Base-by-base conservation (phyloP, 1,140 invertebrate species). In the Muscidifurax raptorellus region DNA sequence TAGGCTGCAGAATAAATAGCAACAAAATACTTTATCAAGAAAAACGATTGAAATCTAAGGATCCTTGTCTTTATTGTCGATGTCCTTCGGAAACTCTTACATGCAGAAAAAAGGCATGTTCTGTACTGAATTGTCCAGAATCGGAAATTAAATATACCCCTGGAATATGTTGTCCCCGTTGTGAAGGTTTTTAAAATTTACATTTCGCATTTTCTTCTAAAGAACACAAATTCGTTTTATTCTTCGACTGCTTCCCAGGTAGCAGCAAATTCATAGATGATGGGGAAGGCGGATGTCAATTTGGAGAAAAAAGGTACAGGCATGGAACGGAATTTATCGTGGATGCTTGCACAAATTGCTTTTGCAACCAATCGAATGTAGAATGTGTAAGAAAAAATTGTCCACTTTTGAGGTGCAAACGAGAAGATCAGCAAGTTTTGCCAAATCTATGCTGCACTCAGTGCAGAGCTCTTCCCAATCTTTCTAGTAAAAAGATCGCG, bases 161-260 rank as follows among this genome's bases (percentile, higher is more conserved):
- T 94, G 27, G 93, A 94, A 2, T 95, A 97, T 87, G 96, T 96
- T n/a, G 94, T 96, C 76, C 95, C 96, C 87, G 96, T 96, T 22
- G 94, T 94, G n/a, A 95, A 96, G 40, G 95, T 95, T 67, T 96
- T 96, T 88, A 97, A 98, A 92, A 97, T 97, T 0, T 98, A 97
- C 90, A 93, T 98, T 69, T 95, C 95, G 83, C 98, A 98, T 95
- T 79, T 98, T 97, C 92, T 93, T n/a, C n/a, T n/a, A n/a, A n/a
- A n/a, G 95, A 80, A 93, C 94, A n/a, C 95, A 95, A 13, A 94
- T 94, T 32, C 92, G 94, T 74, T 36, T 36, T 36, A 36, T 98
- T 97, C 89, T 94, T 93, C 84, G 96, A 96, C 94, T 93, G 94
- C 75, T 94, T 90, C 2, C 44, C 67, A 93, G 91, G 91, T 25